Conservation (phyloP, 2,797 vertebrate genomes). For the Epinephelus coioides region DNA sequence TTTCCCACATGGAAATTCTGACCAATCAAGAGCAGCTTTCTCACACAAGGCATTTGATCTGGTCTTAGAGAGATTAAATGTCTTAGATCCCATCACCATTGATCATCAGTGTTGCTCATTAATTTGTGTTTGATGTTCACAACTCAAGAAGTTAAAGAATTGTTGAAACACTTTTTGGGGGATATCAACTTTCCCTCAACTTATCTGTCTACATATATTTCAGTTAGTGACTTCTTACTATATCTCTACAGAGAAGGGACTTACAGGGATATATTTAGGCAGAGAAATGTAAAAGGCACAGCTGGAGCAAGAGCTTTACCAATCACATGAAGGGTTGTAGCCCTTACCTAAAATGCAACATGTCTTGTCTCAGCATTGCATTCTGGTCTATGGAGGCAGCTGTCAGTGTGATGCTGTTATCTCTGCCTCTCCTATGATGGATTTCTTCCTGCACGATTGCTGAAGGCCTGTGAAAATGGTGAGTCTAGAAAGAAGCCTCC, state of each 20-base stretch:
- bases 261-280: neutral
- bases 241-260: constrained; percentile 3
- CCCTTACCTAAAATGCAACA: constrained; percentile 37
- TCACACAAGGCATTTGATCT: no score
- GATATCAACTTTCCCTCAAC: neutral
- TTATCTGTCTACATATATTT: neutral
- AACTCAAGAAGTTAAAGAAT: neutral
- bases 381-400: constrained; percentile 65
- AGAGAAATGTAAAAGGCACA: neutral
- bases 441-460: constrained; percentile 43
- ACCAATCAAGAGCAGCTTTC: no score
- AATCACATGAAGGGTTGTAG: constrained; percentile 32
- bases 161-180: constrained; percentile 2
- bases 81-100: neutral
- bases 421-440: constrained; percentile 48
- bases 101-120: neutral
- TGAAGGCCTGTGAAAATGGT: constrained; percentile 48
- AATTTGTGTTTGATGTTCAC: neutral
- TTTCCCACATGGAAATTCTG: no score
- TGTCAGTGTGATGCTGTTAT: constrained; percentile 61
- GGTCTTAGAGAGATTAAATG: no score
- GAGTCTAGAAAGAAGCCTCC: constrained; percentile 37
- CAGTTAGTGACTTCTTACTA: neutral
- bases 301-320: neutral
- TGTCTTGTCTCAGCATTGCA: constrained; percentile 46